Conservation (phyloP, 2,888 invertebrate species). For the Lasioglossum calceatum region DNA sequence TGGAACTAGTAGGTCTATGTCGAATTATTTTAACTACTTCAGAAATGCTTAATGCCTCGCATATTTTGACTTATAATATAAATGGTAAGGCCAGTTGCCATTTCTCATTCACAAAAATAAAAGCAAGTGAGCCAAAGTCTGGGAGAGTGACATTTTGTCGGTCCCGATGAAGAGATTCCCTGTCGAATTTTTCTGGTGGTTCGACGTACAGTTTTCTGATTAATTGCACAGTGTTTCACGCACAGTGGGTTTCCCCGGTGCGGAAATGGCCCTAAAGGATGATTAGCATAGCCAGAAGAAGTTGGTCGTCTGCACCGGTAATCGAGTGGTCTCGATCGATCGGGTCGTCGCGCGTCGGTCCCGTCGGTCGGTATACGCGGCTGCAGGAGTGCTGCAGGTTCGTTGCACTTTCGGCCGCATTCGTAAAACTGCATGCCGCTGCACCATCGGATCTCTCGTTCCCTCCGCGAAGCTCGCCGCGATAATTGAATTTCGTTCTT, state of each 20-base stretch:
- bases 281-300: conserved; percentile 61
- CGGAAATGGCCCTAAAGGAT: conserved; percentile 35
- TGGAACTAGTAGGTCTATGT: too few relatives aligned
- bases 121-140: not conserved
- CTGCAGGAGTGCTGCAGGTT: conserved; percentile 68
- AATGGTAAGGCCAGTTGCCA: not conserved
- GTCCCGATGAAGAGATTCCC: not conserved
- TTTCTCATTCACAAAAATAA: not conserved
- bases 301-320: conserved; percentile 55
- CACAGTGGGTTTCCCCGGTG: not conserved
- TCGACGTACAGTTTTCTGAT: not conserved
- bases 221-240: not conserved
- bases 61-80: not conserved
- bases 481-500: conserved; percentile 59
- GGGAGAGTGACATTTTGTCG: not conserved
- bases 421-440: conserved; percentile 67
- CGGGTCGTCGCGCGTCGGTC: conserved; percentile 55
- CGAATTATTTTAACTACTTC: too few relatives aligned
- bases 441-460: conserved; percentile 54
- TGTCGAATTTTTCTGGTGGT: not conserved
- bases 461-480: conserved; percentile 27
- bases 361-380: conserved; percentile 59
- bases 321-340: conserved; percentile 70
- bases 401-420: conserved; percentile 71
- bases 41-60: too few relatives aligned